Base-by-base conservation (phyloP, 2,797 vertebrate genomes). In the Phaenicophaeus curvirostris region DNA sequence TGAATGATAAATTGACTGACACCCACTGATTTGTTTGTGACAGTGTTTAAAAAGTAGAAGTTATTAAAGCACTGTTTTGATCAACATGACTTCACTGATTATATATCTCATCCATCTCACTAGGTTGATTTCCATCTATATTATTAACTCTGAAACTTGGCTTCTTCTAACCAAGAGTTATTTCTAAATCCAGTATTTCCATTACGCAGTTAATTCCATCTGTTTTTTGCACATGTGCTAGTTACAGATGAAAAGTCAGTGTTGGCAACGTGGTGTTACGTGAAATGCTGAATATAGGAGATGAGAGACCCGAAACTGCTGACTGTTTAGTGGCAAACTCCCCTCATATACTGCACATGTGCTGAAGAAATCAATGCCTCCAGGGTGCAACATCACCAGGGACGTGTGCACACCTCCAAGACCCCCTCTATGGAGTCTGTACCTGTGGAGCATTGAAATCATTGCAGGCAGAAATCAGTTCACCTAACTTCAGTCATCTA, bases 21-120 rank as follows among this genome's bases (percentile, higher is more conserved):
- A 87, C 76, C 16, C 33, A 74, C 20, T 90, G 71, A 90, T 93
- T 87, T 88, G 41, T 88, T 94, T 85, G 81, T 90, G 90, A 74
- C 41, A 81, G 30, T 57, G 53, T 75, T 91, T 86, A 88, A 88
- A 84, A 86, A 57, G 59, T 87, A 69, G 35, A 93, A 59, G 39
- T 69, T 91, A 86, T 54, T 82, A 78, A 93, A 90, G 16, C 15
- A 33, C 44, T 76, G 44, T 89, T 92, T 91, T 85, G 63, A 93
- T 79, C 76, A 81, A 76, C 67, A 86, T 0, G 2, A 55, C 48
- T 93, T 84, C 51, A 59, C 42, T 82, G 58, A 79, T 79, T 90
- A 54, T 78, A 41, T 67, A 61, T 65, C 48, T 86, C 21, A 50
- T 81, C 42, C 86, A 4, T 66, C 42, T 90, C 3, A 2, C 46